Conservation (phyloP, 2,797 vertebrate species). For the Adelosebastes latens region DNA sequence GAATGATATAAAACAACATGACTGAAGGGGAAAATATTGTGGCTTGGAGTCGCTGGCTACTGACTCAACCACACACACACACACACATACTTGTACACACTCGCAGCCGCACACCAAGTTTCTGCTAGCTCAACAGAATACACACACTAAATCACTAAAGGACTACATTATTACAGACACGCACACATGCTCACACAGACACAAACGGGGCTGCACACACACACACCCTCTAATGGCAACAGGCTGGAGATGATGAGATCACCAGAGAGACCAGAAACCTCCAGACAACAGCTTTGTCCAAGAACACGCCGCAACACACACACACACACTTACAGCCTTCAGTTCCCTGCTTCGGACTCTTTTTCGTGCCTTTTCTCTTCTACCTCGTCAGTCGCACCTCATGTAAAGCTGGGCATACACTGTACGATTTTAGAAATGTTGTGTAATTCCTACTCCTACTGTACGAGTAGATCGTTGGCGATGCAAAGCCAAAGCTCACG, state of each 20-base stretch:
- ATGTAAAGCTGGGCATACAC: not conserved
- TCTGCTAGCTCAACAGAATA: conserved; percentile 81
- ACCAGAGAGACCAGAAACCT: conserved; percentile 83
- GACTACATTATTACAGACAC: conserved; percentile 75
- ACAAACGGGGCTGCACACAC: conserved; percentile 20
- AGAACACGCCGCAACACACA: conserved; percentile 66
- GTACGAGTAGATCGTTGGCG: no score
- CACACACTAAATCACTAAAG: conserved; percentile 78
- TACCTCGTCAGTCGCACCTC: conserved; percentile 5
- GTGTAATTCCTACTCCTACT: no score
- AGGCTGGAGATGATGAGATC: conserved; percentile 83
- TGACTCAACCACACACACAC: conserved; percentile 57
- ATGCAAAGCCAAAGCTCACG: no score
- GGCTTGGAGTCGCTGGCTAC: conserved; percentile 74
- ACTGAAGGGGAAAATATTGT: conserved; percentile 80
- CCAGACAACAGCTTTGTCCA: conserved; percentile 81
- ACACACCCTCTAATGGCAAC: conserved; percentile 71
- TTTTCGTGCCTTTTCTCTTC: conserved; percentile 9
- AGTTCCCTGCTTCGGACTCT: conserved; percentile 6
- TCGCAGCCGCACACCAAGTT: conserved; percentile 55
- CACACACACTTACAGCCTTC: conserved; percentile 20
- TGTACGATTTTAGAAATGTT: no score
- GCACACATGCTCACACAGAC: conserved; percentile 47
- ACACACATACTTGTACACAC: conserved; percentile 25
- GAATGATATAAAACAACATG: conserved; percentile 78